Base-by-base conservation (phyloP, 2,888 invertebrate species). In the Tubulanus polymorphus region DNA sequence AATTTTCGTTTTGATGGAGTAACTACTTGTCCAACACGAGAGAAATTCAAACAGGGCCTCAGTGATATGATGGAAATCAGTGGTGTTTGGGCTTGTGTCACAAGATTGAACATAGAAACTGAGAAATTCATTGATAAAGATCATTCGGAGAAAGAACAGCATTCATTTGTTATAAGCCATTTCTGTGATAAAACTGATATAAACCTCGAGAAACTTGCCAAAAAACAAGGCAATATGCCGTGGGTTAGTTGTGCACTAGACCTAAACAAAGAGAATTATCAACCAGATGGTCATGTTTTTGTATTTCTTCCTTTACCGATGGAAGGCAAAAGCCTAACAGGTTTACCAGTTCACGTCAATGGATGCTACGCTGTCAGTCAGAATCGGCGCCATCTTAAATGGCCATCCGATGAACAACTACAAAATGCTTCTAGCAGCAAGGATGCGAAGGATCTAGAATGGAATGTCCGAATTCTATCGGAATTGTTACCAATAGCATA, bases 221-320 rank as follows among this genome's bases (percentile, higher is more conserved):
- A 28, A 15, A 58, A 61, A 3, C 58, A 69, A 30, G 51, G 60
- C 41, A 65, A 63, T 53, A 59, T 57, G 8, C 70, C 71, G 0
- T 66, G 64, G 60, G 68, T 70, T 6, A 67, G 69, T 25, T 61
- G 64, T 10, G 70, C 71, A 18, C 58, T 66, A 57, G 61, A 62
- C 2, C 45, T 69, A 30, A 57, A 54, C 3, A 18, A 53, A 27
- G 46, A 51, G 20, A 30, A 32, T 15, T 48, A 32, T 8, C 37
- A 26, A 10, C 63, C 60, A 8, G 53, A 54, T 30, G 73, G 75
- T 15, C 73, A 74, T 28, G 61, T 73, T 3, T 75, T 72, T 56
- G 74, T 74, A 53, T 73, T 74, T 54, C 62, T 76, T 20, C 76
- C 76, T n/a, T 65, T 76, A 20, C 72, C 75, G 3, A 49, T 63